phyloP scores from a whole-genome alignment of 2,113 vertebrate genomes.

The Reinhardtius hippoglossoides region DNA sequence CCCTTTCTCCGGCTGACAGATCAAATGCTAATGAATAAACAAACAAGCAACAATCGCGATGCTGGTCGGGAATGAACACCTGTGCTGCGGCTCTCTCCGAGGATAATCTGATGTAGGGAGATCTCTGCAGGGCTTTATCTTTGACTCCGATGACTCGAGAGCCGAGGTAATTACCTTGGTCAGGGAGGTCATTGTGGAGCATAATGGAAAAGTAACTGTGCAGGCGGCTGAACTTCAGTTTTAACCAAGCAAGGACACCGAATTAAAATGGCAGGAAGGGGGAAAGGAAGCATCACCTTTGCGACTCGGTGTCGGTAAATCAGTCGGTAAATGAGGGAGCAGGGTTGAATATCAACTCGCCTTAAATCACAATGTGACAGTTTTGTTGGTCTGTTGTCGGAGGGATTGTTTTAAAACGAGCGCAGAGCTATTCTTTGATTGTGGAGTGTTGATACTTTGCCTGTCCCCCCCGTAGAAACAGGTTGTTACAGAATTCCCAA shows the following conservation, averaged over 20 bases:
- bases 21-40: conserved; percentile 72
- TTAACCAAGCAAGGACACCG: conserved; percentile 40
- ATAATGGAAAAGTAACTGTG: conserved; percentile 63
- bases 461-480: conserved; percentile 50
- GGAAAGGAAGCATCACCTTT: conserved; percentile 4
- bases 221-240: conserved; percentile 55
- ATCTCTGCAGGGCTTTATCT: conserved; percentile 69
- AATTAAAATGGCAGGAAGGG: conserved; percentile 13
- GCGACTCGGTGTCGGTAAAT: conserved; percentile 3
- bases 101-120: conserved; percentile 63
- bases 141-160: conserved; percentile 60
- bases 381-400: conserved; percentile 20
- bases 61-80: conserved; percentile 42
- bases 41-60: conserved; percentile 57
- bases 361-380: conserved; percentile 36
- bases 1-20: conserved; percentile 58
- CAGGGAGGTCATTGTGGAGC: conserved; percentile 64
- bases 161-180: conserved; percentile 75
- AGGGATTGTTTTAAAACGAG: conserved; percentile 52
- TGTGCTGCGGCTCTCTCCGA: conserved; percentile 48
- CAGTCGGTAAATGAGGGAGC: conserved; percentile 18
- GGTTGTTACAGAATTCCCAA: conserved; percentile 72
- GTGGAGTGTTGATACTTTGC: conserved; percentile 59
- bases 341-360: conserved; percentile 5
- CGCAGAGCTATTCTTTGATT: conserved; percentile 48